Evolutionary conservation across 1,140 invertebrate species (phyloP).

Genomic region (Pseudomyrmex dendroicus): DNA sequence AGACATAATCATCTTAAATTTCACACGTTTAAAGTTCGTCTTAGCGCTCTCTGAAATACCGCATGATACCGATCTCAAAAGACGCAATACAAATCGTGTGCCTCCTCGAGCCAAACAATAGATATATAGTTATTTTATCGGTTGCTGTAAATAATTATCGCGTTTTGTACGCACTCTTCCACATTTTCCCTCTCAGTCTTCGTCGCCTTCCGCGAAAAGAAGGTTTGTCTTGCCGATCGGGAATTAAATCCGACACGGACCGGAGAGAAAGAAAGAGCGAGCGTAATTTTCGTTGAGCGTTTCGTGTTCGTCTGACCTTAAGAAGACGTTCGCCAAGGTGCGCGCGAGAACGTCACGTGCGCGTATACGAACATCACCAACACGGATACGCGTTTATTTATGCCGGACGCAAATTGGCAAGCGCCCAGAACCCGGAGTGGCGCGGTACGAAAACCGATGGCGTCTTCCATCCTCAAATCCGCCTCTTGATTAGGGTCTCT

Average conservation of each 20-base stretch:
- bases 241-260: constrained; percentile 33
- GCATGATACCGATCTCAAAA: constrained; percentile 24
- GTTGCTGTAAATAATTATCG: constrained; percentile 51
- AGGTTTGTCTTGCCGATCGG: constrained; percentile 8
- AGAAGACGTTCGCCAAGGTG: constrained; percentile 41
- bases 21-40: background rate
- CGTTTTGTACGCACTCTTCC: constrained; percentile 26
- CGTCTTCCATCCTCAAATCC: constrained; percentile 43
- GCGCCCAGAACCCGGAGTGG: constrained; percentile 53
- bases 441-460: constrained; percentile 64
- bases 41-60: background rate
- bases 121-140: constrained; percentile 50
- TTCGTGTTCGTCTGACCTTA: constrained; percentile 55
- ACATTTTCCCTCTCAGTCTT: constrained; percentile 30
- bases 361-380: constrained; percentile 44
- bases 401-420: constrained; percentile 61
- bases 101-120: background rate
- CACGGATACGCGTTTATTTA: constrained; percentile 68
- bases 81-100: constrained; percentile 25
- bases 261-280: constrained; percentile 1
- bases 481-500: constrained; percentile 52
- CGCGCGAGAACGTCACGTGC: constrained; percentile 23
- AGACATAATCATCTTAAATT: background rate
- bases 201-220: constrained; percentile 38
- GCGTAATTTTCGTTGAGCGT: constrained; percentile 16